Conservation (phyloP, 2,113 vertebrate genomes). For the Phrynocephalus versicolor region DNA sequence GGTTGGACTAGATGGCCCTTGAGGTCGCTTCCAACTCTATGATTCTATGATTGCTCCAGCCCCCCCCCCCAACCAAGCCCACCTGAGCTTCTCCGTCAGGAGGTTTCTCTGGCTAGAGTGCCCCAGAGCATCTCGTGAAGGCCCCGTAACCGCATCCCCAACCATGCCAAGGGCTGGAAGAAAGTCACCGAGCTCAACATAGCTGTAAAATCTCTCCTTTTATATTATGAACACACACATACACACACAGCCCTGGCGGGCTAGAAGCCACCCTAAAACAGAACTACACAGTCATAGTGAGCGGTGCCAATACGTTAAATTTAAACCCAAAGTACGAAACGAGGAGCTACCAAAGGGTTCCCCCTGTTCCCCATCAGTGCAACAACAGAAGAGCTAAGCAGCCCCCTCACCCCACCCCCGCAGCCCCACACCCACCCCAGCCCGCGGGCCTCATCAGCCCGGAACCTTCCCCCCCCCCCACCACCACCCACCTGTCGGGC, state of each 20-base stretch:
- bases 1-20: no score
- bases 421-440: not conserved
- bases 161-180: constrained; percentile 45
- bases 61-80: not conserved
- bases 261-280: constrained; percentile 72
- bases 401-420: not conserved
- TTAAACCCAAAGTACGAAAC: constrained; percentile 66
- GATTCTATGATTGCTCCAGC: no score
- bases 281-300: constrained; percentile 64
- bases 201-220: constrained; percentile 70
- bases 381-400: constrained; percentile 53
- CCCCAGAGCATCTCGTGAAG: constrained; percentile 22
- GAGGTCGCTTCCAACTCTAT: no score
- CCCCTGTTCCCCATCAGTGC: constrained; percentile 51
- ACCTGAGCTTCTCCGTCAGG: constrained; percentile 26
- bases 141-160: no score
- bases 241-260: constrained; percentile 71
- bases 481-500: no score
- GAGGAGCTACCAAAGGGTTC: constrained; percentile 47
- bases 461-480: no score
- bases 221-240: no score
- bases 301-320: constrained; percentile 67
- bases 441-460: no score
- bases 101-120: constrained; percentile 15
- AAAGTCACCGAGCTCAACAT: constrained; percentile 57